Evolutionary conservation across 2,113 vertebrate species (phyloP).

Genomic region (Ictidomys tridecemlineatus): DNA sequence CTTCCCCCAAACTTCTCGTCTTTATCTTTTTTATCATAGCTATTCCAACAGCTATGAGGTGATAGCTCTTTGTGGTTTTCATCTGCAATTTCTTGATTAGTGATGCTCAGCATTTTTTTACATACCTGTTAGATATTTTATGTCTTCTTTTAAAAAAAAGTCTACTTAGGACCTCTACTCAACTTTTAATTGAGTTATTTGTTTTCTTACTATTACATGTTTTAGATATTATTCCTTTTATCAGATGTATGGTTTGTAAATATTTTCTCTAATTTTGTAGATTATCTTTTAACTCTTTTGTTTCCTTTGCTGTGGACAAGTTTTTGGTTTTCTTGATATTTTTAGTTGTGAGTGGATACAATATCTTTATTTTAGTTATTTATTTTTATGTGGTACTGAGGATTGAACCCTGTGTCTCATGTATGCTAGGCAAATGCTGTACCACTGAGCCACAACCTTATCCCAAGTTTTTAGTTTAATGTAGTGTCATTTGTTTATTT

Average conservation of each 20-base stretch:
- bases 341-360: too few species aligned
- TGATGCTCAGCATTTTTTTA: neutral
- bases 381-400: too few species aligned
- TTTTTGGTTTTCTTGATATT: too few species aligned
- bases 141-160: neutral
- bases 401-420: too few species aligned
- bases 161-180: neutral
- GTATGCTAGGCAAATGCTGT: too few species aligned
- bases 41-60: neutral
- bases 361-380: too few species aligned
- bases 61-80: neutral
- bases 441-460: too few species aligned
- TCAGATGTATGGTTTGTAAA: neutral
- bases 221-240: neutral
- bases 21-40: neutral
- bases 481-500: neutral
- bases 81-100: neutral
- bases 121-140: neutral
- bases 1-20: neutral
- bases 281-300: neutral
- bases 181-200: neutral
- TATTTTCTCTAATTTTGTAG: neutral
- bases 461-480: neutral
- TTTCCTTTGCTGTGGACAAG: neutral
- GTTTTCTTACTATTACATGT: neutral